phyloP scores from a whole-genome alignment of 2,888 invertebrate species.

The Epirrhoe tristata region DNA sequence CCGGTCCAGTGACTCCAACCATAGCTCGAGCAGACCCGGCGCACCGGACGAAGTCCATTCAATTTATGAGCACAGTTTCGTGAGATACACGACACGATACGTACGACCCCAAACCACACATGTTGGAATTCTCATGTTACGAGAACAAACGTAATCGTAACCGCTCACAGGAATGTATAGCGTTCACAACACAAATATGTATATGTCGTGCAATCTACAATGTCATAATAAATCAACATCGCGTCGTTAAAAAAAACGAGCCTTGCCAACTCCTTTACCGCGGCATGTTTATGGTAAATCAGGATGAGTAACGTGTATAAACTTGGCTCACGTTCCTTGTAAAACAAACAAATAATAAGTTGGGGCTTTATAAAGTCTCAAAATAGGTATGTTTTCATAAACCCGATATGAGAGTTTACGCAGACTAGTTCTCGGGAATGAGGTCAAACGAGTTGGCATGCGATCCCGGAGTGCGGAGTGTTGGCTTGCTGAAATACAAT shows the following conservation, averaged over 20 bases:
- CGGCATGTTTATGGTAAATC: slow-evolving; percentile 64
- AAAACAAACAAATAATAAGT: slow-evolving; percentile 78
- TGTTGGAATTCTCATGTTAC: slow-evolving; percentile 52
- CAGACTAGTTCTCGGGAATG: slow-evolving; percentile 77
- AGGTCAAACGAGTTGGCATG: slow-evolving; percentile 82
- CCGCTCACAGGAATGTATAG: slow-evolving; percentile 47
- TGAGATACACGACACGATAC: slow-evolving; percentile 49
- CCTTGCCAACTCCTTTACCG: slow-evolving; percentile 56
- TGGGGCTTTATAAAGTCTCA: slow-evolving; percentile 69
- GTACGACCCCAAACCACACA: slow-evolving; percentile 42
- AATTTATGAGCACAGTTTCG: slow-evolving; percentile 57
- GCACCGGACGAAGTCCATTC: slow-evolving; percentile 53
- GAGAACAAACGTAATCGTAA: slow-evolving; percentile 50
- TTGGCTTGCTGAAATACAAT: slow-evolving; percentile 64
- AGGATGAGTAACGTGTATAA: slow-evolving; percentile 60
- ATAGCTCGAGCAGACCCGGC: slow-evolving; percentile 19
- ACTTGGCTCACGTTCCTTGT: slow-evolving; percentile 74
- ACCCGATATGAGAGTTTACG: slow-evolving; percentile 80
- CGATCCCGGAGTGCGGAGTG: slow-evolving; percentile 52
- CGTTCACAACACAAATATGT: slow-evolving; percentile 45
- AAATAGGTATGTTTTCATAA: slow-evolving; percentile 82
- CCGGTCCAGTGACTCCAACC: slow-evolving; percentile 47
- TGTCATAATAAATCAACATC: slow-evolving; percentile 49
- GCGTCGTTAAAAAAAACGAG: slow-evolving; percentile 44
- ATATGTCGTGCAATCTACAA: slow-evolving; percentile 45